Conservation (phyloP, 2,113 vertebrate species). For the Sarotherodon lohbergeri region DNA sequence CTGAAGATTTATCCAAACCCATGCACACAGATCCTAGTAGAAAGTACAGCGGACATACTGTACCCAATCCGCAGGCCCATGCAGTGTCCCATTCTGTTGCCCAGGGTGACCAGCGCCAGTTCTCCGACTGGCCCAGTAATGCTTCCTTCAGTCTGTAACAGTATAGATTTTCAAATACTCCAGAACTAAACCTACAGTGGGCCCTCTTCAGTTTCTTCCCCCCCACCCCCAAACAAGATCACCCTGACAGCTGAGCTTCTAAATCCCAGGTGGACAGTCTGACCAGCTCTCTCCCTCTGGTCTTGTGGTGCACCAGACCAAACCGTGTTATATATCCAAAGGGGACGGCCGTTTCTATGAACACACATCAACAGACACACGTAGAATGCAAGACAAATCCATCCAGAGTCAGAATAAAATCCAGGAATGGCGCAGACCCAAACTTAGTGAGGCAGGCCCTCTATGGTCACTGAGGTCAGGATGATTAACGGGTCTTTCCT, state of each 20-base stretch:
- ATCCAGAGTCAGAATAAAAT: conserved; percentile 5
- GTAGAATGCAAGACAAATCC: neutral
- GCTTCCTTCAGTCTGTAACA: neutral
- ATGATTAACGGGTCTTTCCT: conserved; percentile 18
- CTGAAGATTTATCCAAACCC: neutral
- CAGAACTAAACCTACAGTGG: neutral
- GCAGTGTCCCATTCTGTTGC: conserved; percentile 74
- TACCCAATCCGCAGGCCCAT: conserved; percentile 75
- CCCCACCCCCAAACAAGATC: neutral
- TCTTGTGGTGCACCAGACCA: neutral
- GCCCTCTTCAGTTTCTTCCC: neutral
- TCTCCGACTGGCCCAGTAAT: conserved; percentile 38
- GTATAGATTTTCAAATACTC: neutral
- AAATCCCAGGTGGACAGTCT: neutral
- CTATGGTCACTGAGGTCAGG: conserved; percentile 1
- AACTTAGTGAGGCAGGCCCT: conserved; percentile 13
- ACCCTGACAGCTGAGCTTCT: conserved; percentile 2
- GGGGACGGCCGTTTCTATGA: conserved; percentile 38
- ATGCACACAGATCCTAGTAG: neutral
- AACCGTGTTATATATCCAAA: conserved; percentile 47
- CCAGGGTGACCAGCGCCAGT: conserved; percentile 65
- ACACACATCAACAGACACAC: conserved; percentile 21
- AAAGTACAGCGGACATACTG: conserved; percentile 48
- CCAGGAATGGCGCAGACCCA: conserved; percentile 21
- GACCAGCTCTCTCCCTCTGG: conserved; percentile 6